Evolutionary conservation across 2,113 vertebrate species (phyloP).

Genomic region (Bombycilla garrulus): DNA sequence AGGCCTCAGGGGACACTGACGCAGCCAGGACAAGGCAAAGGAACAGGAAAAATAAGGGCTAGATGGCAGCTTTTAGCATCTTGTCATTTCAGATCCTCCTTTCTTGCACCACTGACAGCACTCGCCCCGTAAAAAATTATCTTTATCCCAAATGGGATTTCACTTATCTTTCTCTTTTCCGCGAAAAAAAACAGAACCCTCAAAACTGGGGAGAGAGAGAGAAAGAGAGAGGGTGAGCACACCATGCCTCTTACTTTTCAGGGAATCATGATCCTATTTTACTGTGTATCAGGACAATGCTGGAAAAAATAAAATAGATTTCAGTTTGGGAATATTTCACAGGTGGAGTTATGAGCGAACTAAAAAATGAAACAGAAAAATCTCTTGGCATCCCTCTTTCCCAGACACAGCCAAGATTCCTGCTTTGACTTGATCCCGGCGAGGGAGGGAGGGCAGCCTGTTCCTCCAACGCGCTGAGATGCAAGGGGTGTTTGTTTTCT

Average conservation of each 20-base stretch:
- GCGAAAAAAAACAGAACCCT: too few relatives aligned
- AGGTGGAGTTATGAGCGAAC: not conserved
- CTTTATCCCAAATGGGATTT: not conserved
- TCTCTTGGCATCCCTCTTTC: not conserved
- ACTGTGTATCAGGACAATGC: rapidly evolving
- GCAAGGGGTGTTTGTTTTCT: not conserved
- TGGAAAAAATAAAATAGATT: not conserved
- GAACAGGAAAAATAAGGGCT: not conserved
- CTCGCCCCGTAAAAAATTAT: not conserved
- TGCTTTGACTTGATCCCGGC: slow-evolving; percentile 1
- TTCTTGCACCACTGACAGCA: rapidly evolving
- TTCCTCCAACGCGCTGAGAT: not conserved
- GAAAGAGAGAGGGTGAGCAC: not conserved
- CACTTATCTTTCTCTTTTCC: not conserved
- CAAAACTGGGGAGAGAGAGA: not conserved
- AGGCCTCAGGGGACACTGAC: not conserved
- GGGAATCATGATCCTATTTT: not conserved
- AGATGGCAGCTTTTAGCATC: not conserved
- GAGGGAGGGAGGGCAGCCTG: not conserved
- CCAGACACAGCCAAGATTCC: not conserved
- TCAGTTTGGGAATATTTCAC: not conserved
- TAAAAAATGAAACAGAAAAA: not conserved
- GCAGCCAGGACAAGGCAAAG: rapidly evolving
- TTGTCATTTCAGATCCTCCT: not conserved
- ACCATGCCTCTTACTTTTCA: not conserved